Evolutionary conservation across 2,113 vertebrate genomes (phyloP).

Genomic region (Coregonus clupeaformis): DNA sequence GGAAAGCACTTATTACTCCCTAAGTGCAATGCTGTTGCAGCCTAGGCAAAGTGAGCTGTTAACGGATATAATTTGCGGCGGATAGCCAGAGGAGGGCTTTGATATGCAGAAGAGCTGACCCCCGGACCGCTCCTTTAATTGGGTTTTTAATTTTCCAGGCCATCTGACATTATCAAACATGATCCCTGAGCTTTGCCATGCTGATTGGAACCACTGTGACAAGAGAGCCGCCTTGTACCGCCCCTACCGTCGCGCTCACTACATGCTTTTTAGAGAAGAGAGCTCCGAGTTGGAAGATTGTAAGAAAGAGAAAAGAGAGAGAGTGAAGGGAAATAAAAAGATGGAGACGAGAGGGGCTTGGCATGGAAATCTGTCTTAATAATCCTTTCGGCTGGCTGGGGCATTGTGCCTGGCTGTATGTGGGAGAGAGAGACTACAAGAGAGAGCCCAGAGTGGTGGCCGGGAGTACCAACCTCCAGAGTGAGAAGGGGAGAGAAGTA

Average conservation of each 20-base stretch:
- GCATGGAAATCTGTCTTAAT: slow-evolving; percentile 71
- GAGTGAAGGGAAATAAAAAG: slow-evolving; percentile 13
- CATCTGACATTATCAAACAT: slow-evolving; percentile 99
- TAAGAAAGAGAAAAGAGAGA: slow-evolving; percentile 60
- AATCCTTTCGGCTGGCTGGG: slow-evolving; percentile 48
- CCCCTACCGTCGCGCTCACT: neutral
- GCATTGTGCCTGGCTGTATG: slow-evolving; percentile 56
- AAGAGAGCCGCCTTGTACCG: slow-evolving; percentile 71
- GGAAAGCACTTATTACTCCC: slow-evolving; percentile 94
- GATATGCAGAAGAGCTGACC: slow-evolving; percentile 99
- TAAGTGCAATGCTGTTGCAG: slow-evolving; percentile 94
- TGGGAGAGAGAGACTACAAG: slow-evolving; percentile 6
- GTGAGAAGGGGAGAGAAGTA: slow-evolving; percentile 58
- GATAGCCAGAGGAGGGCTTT: slow-evolving; percentile 99
- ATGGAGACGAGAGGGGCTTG: slow-evolving; percentile 61
- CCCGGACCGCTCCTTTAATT: slow-evolving; percentile 98
- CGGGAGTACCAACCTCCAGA: too few relatives aligned
- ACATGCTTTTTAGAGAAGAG: slow-evolving; percentile 1
- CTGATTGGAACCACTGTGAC: slow-evolving; percentile 91
- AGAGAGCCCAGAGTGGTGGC: too few relatives aligned
- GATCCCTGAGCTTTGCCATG: slow-evolving; percentile 93
- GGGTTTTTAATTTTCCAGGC: slow-evolving; percentile 99
- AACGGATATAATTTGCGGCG: slow-evolving; percentile 98
- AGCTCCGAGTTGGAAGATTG: slow-evolving; percentile 60
- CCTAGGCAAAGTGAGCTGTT: slow-evolving; percentile 99